Base-by-base conservation (phyloP, 2,888 invertebrate genomes). In the Anagyrus pseudococci region DNA sequence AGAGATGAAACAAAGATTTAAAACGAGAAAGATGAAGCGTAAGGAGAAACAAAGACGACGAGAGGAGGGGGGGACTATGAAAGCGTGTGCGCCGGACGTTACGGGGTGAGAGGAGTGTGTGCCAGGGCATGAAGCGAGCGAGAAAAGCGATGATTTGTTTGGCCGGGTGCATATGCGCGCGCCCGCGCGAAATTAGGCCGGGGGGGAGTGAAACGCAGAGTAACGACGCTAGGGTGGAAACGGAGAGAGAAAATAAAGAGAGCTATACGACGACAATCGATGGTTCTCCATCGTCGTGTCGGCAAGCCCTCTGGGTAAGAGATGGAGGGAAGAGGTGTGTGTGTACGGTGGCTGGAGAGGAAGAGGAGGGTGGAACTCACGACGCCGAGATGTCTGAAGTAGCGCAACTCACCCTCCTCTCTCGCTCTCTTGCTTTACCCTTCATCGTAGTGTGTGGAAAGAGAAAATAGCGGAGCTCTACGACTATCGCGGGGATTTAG, bases 211-310 rank as follows among this genome's bases (percentile, higher is more conserved):
- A n/a, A n/a, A n/a, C n/a, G n/a, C n/a, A n/a, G n/a, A n/a, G n/a
- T n/a, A n/a, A 2, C 10, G 29, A 8, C 33, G 7, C 13, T 17
- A 49, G 26, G 17, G 13, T 4, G n/a, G n/a, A 33, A 20, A 29
- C 15, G 15, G 29, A 40, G 25, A 23, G n/a, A 15, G 33, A 33
- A 40, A 8, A 17, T 25, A 17, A 17, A 44, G n/a, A 43, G 46
- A 56, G 6, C 8, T n/a, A n/a, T 10, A 55, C 13, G 54, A 55
- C 37, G 60, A 49, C 49, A 60, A 55, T 60, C 60, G 55, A 56
- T 50, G 56, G 33, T 25, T 25, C 29, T 55, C 50, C 22, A 13
- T 33, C 33, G 8, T 33, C 22, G 13, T 46, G n/a, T n/a, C n/a
- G n/a, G n/a, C n/a, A n/a, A n/a, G n/a, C n/a, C n/a, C n/a, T n/a